Base-by-base conservation (phyloP, 2,888 invertebrate species). In the Pasiphila rectangulata region DNA sequence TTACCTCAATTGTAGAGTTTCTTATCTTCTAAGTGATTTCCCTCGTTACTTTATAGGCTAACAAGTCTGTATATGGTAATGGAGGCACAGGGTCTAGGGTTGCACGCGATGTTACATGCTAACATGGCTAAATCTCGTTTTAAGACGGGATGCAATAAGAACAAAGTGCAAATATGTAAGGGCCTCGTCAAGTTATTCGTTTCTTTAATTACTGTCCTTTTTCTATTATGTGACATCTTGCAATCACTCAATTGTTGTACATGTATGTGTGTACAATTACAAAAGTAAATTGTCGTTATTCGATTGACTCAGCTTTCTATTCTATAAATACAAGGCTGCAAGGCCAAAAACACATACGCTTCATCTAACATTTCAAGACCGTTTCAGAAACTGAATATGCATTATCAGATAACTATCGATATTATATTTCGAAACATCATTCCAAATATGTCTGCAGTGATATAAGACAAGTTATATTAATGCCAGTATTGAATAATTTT, bases 1-100 rank as follows among this genome's bases (percentile, higher is more conserved):
- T 51, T 46, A 51, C 43, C 46, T 53, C 39, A 49, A 47, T 61
- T 57, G 61, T 60, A 25, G 50, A 40, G 50, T 53, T 61, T 53
- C 53, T 63, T 61, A 50, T 45, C 41, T 53, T 54, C 45, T 61
- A 69, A 72, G 67, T 74, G 68, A 63, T 69, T 75, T 77, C 61
- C 71, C 72, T 67, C 63, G 72, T 72, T 60, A 54, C 61, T 48
- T 63, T 58, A 38, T 42, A 42, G 32, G 34, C 17, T 53, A 41
- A 57, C 42, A 45, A 37, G 34, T 12, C 16, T 47, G 58, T 56
- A 61, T 63, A 63, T 63, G 57, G 61, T 59, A 46, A 55, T 44
- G 48, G 46, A 56, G 51, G 49, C 60, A 66, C 68, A 56, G 57
- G 45, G 63, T 68, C 56, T 48, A 57, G n/a, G n/a, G 63, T 62